These are phyloP conservation scores for Colletes latitarsis DNA, from an alignment of 1,140 invertebrate species.

Conservation along the genomic window DNA sequence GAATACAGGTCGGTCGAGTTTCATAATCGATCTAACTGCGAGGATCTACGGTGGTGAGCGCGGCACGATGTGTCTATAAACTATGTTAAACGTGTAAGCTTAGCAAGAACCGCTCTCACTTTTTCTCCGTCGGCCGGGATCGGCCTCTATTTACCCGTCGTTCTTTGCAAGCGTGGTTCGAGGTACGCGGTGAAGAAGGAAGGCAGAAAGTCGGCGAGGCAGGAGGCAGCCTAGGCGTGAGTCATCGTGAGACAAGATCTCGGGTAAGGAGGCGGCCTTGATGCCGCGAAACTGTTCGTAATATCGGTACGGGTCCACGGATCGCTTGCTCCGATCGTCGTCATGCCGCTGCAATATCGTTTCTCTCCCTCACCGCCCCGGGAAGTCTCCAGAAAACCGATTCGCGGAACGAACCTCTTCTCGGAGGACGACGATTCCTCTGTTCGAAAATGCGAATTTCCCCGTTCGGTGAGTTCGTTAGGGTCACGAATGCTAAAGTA, in stretches of 20 bases:
- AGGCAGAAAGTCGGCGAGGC: conserved; percentile 59
- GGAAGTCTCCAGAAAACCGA: not conserved
- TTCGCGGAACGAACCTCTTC: not conserved
- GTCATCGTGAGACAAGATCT: conserved; percentile 76
- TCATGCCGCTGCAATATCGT: conserved; percentile 41
- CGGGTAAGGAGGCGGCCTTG: conserved; percentile 76
- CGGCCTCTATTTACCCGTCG: conserved; percentile 29
- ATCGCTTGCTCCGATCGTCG: conserved; percentile 63
- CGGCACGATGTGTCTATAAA: conserved; percentile 42
- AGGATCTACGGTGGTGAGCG: conserved; percentile 13
- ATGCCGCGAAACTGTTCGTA: conserved; percentile 73
- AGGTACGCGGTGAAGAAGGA: conserved; percentile 54
- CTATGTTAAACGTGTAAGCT: conserved; percentile 43
- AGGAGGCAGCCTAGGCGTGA: conserved; percentile 70
- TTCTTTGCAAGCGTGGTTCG: not conserved
- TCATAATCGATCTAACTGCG: conserved; percentile 26
- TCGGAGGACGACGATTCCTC: not conserved
- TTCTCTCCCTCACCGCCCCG: not conserved
- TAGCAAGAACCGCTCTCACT: conserved; percentile 22
- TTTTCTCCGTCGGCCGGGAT: not conserved
- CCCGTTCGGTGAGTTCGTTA: not conserved
- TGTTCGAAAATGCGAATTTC: not conserved
- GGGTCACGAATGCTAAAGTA: not conserved
- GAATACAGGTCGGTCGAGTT: not conserved
- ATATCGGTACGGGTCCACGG: conserved; percentile 69